These are phyloP conservation scores for Isichthys henryi DNA, from an alignment of 2,113 vertebrate species.

Conservation along the genomic window DNA sequence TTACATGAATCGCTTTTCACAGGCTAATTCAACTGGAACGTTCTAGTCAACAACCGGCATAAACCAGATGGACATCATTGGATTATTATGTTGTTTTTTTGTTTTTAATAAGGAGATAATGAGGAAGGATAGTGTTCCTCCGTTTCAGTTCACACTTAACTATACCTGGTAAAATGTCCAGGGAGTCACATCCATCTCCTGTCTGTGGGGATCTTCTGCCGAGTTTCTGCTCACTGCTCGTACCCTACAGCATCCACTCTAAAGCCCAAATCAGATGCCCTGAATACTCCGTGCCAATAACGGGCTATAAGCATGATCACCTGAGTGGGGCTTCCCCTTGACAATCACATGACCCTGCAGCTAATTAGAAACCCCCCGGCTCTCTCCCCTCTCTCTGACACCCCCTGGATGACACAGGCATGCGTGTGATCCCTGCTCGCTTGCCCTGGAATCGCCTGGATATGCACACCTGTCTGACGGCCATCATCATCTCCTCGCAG, in stretches of 20 bases:
- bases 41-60: neutral
- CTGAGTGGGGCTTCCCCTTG: slow-evolving; percentile 5
- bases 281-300: slow-evolving; percentile 60
- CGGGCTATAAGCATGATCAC: slow-evolving; percentile 38
- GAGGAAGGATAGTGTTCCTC: neutral
- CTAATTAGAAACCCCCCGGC: slow-evolving; percentile 18
- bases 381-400: neutral
- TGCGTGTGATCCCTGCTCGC: neutral
- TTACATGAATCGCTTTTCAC: neutral
- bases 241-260: slow-evolving; percentile 47
- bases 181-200: neutral
- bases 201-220: slow-evolving; percentile 8
- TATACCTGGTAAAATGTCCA: neutral
- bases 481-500: neutral
- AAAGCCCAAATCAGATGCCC: slow-evolving; percentile 60
- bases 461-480: slow-evolving; percentile 21
- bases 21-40: neutral
- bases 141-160: neutral
- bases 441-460: slow-evolving; percentile 22
- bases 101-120: neutral
- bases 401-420: slow-evolving; percentile 14
- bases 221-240: slow-evolving; percentile 54
- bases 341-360: neutral
- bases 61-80: neutral
- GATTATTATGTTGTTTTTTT: neutral